These are phyloP conservation scores for Hippasteria phrygiana DNA, from an alignment of 53 echinoderm and acorn worm genomes.

Conservation along the genomic window DNA sequence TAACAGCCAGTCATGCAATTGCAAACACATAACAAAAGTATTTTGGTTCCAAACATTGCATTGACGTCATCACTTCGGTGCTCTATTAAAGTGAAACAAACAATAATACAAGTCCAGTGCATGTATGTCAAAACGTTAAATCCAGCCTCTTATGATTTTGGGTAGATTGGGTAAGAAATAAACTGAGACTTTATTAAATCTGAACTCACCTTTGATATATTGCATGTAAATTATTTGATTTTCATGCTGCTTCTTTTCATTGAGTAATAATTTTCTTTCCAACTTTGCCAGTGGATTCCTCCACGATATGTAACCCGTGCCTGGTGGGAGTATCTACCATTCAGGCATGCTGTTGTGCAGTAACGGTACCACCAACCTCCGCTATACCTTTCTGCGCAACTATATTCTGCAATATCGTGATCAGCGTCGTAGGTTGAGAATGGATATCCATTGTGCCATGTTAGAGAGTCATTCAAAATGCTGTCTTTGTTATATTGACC, in stretches of 20 bases:
- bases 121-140: no score
- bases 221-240: slow-evolving; percentile 10
- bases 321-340: neutral
- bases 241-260: slow-evolving; percentile 29
- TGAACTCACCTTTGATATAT: neutral
- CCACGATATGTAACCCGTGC: neutral
- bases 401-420: neutral
- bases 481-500: neutral
- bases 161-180: no score
- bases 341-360: slow-evolving; percentile 10
- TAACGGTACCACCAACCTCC: slow-evolving; percentile 17
- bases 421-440: slow-evolving; percentile 29
- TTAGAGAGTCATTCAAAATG: neutral
- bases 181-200: no score
- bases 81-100: no score
- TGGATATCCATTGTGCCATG: neutral
- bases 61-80: no score
- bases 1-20: no score
- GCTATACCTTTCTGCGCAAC: neutral
- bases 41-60: no score
- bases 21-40: no score
- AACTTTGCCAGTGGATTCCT: slow-evolving; percentile 25
- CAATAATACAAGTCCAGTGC: no score
- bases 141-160: no score
- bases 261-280: neutral